phyloP scores from a whole-genome alignment of 2,113 vertebrate species.

The Syngnathus typhle region DNA sequence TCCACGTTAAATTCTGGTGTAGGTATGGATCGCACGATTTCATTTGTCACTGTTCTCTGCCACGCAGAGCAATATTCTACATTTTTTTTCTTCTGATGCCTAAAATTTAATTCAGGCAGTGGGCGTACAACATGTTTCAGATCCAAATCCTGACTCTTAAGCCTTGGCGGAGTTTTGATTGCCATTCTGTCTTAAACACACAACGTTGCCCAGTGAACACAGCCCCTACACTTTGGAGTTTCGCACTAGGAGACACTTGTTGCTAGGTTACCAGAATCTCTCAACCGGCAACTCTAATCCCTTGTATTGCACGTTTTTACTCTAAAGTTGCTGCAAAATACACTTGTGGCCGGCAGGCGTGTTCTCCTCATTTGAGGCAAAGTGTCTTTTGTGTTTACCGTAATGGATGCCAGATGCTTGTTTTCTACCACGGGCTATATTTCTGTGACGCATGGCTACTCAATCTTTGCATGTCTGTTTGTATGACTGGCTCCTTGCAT shows the following conservation, averaged over 20 bases:
- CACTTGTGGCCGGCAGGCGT: slow-evolving; percentile 26
- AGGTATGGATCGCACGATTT: neutral
- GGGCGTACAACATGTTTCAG: neutral
- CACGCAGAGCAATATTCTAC: neutral
- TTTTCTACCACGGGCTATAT: slow-evolving; percentile 37
- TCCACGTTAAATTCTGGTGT: no score
- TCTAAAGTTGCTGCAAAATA: slow-evolving; percentile 37
- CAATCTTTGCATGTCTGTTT: slow-evolving; percentile 42
- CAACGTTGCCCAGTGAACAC: slow-evolving; percentile 43
- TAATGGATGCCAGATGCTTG: slow-evolving; percentile 45
- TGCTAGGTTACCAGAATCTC: slow-evolving; percentile 64
- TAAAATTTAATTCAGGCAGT: neutral
- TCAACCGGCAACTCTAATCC: slow-evolving; percentile 32
- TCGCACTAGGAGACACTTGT: slow-evolving; percentile 51
- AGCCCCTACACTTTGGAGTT: slow-evolving; percentile 44
- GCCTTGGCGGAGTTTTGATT: slow-evolving; percentile 5
- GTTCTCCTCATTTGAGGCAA: slow-evolving; percentile 26
- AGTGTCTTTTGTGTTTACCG: slow-evolving; percentile 40
- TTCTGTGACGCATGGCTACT: slow-evolving; percentile 55
- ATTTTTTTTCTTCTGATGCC: neutral
- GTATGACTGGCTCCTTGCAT: slow-evolving; percentile 19
- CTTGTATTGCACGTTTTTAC: slow-evolving; percentile 38
- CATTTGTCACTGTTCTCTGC: neutral
- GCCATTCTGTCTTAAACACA: slow-evolving; percentile 52
- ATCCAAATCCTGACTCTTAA: neutral